Evolutionary conservation across 2,113 vertebrate genomes (phyloP).

Genomic region (Penelope pileata): DNA sequence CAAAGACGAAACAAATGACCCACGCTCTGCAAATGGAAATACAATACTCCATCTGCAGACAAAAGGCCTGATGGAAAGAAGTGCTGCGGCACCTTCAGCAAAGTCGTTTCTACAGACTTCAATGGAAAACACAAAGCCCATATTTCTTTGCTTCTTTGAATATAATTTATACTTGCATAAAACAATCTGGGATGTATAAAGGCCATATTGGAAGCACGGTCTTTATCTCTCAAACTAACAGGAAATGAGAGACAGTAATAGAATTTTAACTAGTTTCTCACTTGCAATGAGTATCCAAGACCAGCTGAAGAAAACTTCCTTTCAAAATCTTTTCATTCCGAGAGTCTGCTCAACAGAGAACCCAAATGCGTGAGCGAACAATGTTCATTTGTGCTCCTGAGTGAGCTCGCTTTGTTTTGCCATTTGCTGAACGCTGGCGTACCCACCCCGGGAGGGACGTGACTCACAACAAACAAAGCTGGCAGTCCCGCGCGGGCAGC

Average conservation of each 20-base stretch:
- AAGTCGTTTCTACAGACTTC: not conserved
- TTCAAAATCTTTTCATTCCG: not conserved
- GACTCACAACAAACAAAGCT: conserved; percentile 42
- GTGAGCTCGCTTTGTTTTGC: conserved; percentile 25
- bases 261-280: conserved; percentile 36
- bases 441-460: conserved; percentile 36
- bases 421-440: conserved; percentile 25
- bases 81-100: not conserved
- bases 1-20: not conserved
- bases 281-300: not conserved
- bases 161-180: conserved; percentile 1
- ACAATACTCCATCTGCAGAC: conserved; percentile 22
- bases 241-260: conserved; percentile 55
- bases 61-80: not conserved
- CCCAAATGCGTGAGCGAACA: not conserved
- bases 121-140: not conserved
- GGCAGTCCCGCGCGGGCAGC: not conserved
- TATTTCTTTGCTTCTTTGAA: conserved; percentile 7
- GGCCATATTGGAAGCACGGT: not conserved
- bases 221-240: conserved; percentile 25
- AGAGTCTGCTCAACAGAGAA: not conserved
- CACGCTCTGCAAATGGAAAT: not conserved
- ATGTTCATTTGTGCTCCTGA: conserved; percentile 20
- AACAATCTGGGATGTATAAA: conserved; percentile 49
- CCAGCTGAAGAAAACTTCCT: not conserved